Base-by-base conservation (phyloP, 2,888 invertebrate species). In the Mythimna ferrago region DNA sequence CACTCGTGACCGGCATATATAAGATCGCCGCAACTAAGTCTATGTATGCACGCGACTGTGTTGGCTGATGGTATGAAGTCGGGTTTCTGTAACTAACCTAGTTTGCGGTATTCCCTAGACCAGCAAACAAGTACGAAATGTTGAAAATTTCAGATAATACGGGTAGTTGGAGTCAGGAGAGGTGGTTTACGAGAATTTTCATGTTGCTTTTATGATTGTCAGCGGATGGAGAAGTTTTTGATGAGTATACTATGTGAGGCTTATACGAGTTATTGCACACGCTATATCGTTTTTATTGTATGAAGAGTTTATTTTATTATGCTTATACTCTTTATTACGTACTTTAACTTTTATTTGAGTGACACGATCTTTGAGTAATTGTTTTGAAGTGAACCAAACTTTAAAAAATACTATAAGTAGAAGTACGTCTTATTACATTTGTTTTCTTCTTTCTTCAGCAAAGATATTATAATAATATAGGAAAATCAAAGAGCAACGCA, bases 181-280 rank as follows among this genome's bases (percentile, higher is more conserved):
- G 62, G 38, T 57, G 66, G 48, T 63, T 73, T 80, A 78, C 60
- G 76, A 76, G 57, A 35, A 71, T 60, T 60, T 79, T 86, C 71
- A 82, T 80, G 71, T 76, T 68, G 68, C 71, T 86, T 86, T 86
- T 81, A 85, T 82, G 72, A 75, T 76, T 71, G 72, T 71, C 78
- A 73, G 82, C 61, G 69, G 63, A 72, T 66, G 54, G 38, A 11
- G 16, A 57, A 68, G 77, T 67, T 76, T 80, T 72, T 81, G 77
- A 79, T 66, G 80, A 71, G 66, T n/a, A n/a, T 53, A 58, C 63
- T 75, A 35, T 68, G 65, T 64, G 61, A 62, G 53, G 44, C 51
- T 76, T 61, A 56, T 58, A 57, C 11, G 57, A 68, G 57, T 64
- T 73, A 67, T 54, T 56, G 57, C 57, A 26, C 66, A 68, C 11